phyloP scores from a whole-genome alignment of 2,888 invertebrate species.

The Celastrina argiolus region DNA sequence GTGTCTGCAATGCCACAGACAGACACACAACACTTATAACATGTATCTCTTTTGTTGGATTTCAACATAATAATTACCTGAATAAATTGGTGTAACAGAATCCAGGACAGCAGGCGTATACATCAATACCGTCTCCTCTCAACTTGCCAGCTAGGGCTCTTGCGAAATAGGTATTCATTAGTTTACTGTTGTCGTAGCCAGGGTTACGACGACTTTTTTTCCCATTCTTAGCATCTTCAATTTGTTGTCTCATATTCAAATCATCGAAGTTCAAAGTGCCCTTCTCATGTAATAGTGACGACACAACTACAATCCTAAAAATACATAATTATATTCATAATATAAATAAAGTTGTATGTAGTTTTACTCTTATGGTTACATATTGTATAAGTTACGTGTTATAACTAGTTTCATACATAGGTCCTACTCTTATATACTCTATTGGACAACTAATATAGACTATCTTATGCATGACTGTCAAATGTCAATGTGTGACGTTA shows the following conservation, averaged over 20 bases:
- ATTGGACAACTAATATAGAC: too few relatives aligned
- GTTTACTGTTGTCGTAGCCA: conserved; percentile 86
- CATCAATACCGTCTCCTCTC: conserved; percentile 77
- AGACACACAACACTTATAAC: too few relatives aligned
- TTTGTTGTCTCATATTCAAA: conserved; percentile 78
- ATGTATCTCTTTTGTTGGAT: too few relatives aligned
- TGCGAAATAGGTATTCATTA: conserved; percentile 86
- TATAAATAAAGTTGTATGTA: too few relatives aligned
- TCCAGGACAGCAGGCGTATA: conserved; percentile 86
- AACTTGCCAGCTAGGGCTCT: conserved; percentile 79
- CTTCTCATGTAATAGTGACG: conserved; percentile 83
- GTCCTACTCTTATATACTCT: too few relatives aligned
- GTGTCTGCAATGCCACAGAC: too few relatives aligned
- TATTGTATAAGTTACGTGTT: too few relatives aligned
- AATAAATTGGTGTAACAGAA: conserved; percentile 88
- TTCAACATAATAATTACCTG: conserved; percentile 72
- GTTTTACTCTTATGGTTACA: too few relatives aligned
- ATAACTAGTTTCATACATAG: too few relatives aligned
- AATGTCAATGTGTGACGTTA: too few relatives aligned
- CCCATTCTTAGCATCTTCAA: conserved; percentile 54
- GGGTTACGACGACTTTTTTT: conserved; percentile 66
- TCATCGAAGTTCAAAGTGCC: conserved; percentile 83
- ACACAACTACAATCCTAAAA: conserved; percentile 82
- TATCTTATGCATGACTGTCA: too few relatives aligned
- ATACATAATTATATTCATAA: background rate